phyloP scores from a whole-genome alignment of 2,888 invertebrate genomes.

The Metellina segmentata region DNA sequence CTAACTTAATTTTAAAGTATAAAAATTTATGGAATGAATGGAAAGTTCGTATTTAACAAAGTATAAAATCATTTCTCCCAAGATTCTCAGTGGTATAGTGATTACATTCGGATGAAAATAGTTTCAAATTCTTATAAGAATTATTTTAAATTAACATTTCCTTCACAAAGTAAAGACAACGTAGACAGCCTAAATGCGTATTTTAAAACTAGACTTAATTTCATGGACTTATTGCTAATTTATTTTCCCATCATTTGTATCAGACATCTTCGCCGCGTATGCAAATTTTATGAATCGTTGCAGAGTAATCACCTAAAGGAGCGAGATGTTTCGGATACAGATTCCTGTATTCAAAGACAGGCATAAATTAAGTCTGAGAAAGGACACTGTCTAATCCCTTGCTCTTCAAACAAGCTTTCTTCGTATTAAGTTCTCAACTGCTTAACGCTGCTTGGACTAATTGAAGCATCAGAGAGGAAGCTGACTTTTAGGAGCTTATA shows the following conservation, averaged over 20 bases:
- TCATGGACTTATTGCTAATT: background rate
- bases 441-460: background rate
- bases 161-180: background rate
- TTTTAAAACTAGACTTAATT: background rate
- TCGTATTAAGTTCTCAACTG: background rate
- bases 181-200: background rate
- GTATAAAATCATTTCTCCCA: too few relatives aligned
- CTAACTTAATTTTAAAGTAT: too few relatives aligned
- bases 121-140: too few relatives aligned
- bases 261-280: background rate
- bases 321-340: background rate
- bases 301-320: background rate
- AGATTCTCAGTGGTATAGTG: too few relatives aligned
- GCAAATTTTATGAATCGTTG: background rate
- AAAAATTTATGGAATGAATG: too few relatives aligned
- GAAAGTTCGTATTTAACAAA: too few relatives aligned
- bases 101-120: too few relatives aligned
- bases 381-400: background rate
- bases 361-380: background rate
- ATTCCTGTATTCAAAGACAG: background rate
- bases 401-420: background rate
- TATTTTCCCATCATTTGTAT: background rate
- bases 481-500: background rate
- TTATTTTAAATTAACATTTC: background rate
- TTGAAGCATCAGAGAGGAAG: background rate